phyloP scores from a whole-genome alignment of 1,140 invertebrate species.

The Drosophila ananassae region DNA sequence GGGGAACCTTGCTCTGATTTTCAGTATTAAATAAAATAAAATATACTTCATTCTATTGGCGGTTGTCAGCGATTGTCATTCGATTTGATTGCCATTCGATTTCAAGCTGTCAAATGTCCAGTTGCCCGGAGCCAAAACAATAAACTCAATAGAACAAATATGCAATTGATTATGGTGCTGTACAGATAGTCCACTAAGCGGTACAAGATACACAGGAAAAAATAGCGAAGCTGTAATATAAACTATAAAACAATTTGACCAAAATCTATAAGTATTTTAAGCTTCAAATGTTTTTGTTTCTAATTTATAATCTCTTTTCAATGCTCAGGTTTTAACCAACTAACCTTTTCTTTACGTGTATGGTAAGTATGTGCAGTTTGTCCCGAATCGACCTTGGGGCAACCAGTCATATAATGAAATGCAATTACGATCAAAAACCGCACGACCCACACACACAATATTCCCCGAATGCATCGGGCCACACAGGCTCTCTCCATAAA shows the following conservation, averaged over 20 bases:
- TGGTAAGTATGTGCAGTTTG: constrained; percentile 42
- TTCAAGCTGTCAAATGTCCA: constrained; percentile 42
- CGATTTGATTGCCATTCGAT: constrained; percentile 51
- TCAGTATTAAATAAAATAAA: constrained; percentile 17
- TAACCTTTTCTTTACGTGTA: not conserved
- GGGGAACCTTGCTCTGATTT: constrained; percentile 10
- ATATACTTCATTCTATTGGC: constrained; percentile 32
- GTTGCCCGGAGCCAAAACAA: constrained; percentile 47
- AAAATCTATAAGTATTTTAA: not conserved
- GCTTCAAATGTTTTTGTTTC: too few species aligned
- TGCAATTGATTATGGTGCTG: constrained; percentile 74
- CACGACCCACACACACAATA: constrained; percentile 72
- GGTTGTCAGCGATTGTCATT: constrained; percentile 30
- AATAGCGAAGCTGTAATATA: too few species aligned
- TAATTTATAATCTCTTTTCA: too few species aligned
- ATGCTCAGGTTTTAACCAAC: too few species aligned
- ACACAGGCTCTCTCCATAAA: constrained; percentile 35
- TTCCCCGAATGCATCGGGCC: constrained; percentile 21
- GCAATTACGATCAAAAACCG: constrained; percentile 76
- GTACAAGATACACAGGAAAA: constrained; percentile 10
- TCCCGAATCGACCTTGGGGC: constrained; percentile 73
- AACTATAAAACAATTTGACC: not conserved
- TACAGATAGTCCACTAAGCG: constrained; percentile 16
- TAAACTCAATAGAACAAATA: constrained; percentile 73
- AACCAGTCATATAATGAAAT: constrained; percentile 79